phyloP scores from a whole-genome alignment of 2,888 invertebrate species.

The Trilocha varians region DNA sequence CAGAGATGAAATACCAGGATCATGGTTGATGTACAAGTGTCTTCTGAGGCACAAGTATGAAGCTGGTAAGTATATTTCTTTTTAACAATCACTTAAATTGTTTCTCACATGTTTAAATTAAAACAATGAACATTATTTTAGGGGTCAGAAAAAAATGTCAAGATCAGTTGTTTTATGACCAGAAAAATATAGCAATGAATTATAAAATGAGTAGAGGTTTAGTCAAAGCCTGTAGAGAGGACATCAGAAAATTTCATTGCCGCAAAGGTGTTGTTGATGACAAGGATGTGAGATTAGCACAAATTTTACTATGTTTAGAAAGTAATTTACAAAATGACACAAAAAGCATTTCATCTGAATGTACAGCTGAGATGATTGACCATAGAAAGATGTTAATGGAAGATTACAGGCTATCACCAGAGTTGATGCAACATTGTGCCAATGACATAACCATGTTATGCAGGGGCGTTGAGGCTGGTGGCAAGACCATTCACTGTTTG shows the following conservation, averaged over 20 bases:
- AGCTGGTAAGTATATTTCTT: conserved; percentile 51
- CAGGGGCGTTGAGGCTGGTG: conserved; percentile 82
- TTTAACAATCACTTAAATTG: not conserved
- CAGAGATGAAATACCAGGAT: conserved; percentile 81
- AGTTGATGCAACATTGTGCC: conserved; percentile 90
- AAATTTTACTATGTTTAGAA: conserved; percentile 94
- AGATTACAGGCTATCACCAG: conserved; percentile 94
- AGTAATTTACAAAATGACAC: conserved; percentile 80
- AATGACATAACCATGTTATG: conserved; percentile 87
- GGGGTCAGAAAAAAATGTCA: conserved; percentile 80
- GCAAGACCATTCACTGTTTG: conserved; percentile 94
- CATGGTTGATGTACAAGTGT: conserved; percentile 91
- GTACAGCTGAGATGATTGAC: conserved; percentile 90
- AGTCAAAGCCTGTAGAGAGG: conserved; percentile 90
- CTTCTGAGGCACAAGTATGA: conserved; percentile 87
- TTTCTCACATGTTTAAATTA: not conserved
- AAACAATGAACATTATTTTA: conserved; percentile 22
- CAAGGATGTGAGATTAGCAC: conserved; percentile 87
- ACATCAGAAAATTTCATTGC: conserved; percentile 90
- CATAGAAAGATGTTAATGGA: conserved; percentile 93
- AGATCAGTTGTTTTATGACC: conserved; percentile 86
- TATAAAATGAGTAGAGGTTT: conserved; percentile 92
- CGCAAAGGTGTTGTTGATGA: conserved; percentile 86
- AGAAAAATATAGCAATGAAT: conserved; percentile 91
- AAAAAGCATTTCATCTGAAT: conserved; percentile 82